Evolutionary conservation across 2,888 invertebrate species (phyloP), one percentile per base, ranked within the genome.

Genomic region (Hedya salicella): DNA sequence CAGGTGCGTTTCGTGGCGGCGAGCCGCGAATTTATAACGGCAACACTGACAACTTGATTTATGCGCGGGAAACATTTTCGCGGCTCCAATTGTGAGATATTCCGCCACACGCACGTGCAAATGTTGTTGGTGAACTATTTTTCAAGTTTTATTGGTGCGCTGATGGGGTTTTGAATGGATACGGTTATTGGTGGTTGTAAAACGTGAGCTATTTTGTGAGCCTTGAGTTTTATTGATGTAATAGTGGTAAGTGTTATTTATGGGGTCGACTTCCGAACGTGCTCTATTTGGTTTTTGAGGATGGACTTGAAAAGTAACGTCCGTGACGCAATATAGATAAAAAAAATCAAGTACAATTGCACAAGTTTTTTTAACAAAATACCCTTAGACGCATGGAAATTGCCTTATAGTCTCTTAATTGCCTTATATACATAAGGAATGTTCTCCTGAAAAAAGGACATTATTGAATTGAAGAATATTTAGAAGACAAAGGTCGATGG

Each of bases 1-100:
- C 82, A 90, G 89, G 89, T 90, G 90, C 84, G 87, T 83, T 78
- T 77, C 78, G 75, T 70, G 79, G 81, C 79, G 81, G 80, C 78
- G 73, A 78, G 77, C 79, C 81, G 83, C 86, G 86, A 87, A 89
- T 89, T 86, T 89, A 90, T 88, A 88, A 88, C 86, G 73, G 84
- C 85, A 83, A 85, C 86, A 89, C 86, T 85, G 90, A 90, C 90
- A 89, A 82, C 78, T 79, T 89, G 89, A 89, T 89, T 88, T 89
- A 90, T 87, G 80, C 81, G 80, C 78, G 75, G 83, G 78, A 82
- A 85, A 79, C 82, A 85, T 85, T 86, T 82, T 79, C 83, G 79
- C 78, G 77, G 77, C 76, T 79, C 80, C 82, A 80, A 83, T 83
- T 83, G 85, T 81, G 83, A 83, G 82, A 82, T 87, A 85, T 87